These are phyloP conservation scores for Clepsis dumicolana DNA, from an alignment of 2,888 invertebrate genomes.

Conservation along the genomic window DNA sequence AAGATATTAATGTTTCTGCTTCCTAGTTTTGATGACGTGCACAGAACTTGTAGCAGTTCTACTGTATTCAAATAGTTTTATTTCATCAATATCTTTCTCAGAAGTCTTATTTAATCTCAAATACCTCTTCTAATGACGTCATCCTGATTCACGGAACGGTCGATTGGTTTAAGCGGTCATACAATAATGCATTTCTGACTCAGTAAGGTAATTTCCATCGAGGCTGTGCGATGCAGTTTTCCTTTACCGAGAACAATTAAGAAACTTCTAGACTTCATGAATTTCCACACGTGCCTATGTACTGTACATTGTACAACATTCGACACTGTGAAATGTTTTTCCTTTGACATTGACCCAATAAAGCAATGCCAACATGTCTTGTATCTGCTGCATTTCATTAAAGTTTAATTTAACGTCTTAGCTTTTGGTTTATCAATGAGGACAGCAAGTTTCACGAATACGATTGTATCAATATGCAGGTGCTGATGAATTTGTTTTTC, in stretches of 20 bases:
- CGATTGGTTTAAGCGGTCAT: not conserved
- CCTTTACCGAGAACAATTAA: conserved; percentile 47
- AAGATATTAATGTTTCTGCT: not conserved
- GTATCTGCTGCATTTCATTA: conserved; percentile 46
- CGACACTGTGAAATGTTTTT: conserved; percentile 66
- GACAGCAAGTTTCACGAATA: conserved; percentile 55
- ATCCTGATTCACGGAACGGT: conserved; percentile 7
- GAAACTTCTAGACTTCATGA: conserved; percentile 55
- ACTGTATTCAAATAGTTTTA: too few species aligned
- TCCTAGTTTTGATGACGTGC: not conserved
- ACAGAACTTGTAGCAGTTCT: not conserved
- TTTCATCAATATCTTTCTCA: conserved; percentile 4
- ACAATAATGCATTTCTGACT: conserved; percentile 28
- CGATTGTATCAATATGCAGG: conserved; percentile 60
- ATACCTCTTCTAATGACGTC: conserved; percentile 13
- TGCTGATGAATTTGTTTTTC: conserved; percentile 47
- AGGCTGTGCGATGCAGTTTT: conserved; percentile 22
- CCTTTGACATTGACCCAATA: conserved; percentile 76
- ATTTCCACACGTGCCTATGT: conserved; percentile 50
- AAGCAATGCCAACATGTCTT: conserved; percentile 67
- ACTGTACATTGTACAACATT: conserved; percentile 55
- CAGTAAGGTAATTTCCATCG: conserved; percentile 4
- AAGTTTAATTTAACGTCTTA: conserved; percentile 12
- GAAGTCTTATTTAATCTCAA: conserved; percentile 19
- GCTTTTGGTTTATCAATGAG: conserved; percentile 58